Evolutionary conservation across 2,888 invertebrate genomes (phyloP).

Genomic region (Melanotus villosus): DNA sequence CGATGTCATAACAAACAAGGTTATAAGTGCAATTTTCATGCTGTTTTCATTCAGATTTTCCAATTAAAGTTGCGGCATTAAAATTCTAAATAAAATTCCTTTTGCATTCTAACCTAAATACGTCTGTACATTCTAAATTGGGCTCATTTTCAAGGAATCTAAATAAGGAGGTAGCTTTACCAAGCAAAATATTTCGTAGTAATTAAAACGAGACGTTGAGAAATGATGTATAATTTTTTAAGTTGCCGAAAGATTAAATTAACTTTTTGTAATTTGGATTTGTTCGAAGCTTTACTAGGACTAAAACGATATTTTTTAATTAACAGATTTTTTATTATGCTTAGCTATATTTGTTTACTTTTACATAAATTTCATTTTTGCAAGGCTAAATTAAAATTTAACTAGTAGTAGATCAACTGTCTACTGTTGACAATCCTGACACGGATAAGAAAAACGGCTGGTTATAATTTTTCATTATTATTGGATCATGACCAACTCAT

Average conservation of each 20-base stretch:
- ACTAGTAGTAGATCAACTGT: neutral
- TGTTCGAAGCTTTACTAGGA: too few relatives aligned
- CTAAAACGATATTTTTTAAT: too few relatives aligned
- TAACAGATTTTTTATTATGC: too few relatives aligned
- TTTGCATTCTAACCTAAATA: neutral
- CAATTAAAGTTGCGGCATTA: too few relatives aligned
- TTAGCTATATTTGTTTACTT: too few relatives aligned
- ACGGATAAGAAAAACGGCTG: neutral
- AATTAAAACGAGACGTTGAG: neutral
- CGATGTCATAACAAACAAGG: neutral
- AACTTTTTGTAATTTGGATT: too few relatives aligned
- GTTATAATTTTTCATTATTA: conserved; percentile 14
- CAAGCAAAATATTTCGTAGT: neutral
- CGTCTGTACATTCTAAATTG: neutral
- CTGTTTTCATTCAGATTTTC: too few relatives aligned
- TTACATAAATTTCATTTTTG: too few relatives aligned
- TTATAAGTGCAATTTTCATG: too few relatives aligned
- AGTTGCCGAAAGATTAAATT: neutral
- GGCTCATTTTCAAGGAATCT: neutral
- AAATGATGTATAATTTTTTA: neutral
- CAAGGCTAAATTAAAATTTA: neutral
- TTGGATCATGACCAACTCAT: conserved; percentile 22
- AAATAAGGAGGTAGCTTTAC: neutral
- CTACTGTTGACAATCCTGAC: neutral
- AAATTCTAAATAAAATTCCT: too few relatives aligned